A percentile compares a stretch with the other conserved stretches of the same genome.
Evolutionary conservation across 2,113 vertebrate genomes (phyloP).

Genomic region (Atractosteus spatula): DNA sequence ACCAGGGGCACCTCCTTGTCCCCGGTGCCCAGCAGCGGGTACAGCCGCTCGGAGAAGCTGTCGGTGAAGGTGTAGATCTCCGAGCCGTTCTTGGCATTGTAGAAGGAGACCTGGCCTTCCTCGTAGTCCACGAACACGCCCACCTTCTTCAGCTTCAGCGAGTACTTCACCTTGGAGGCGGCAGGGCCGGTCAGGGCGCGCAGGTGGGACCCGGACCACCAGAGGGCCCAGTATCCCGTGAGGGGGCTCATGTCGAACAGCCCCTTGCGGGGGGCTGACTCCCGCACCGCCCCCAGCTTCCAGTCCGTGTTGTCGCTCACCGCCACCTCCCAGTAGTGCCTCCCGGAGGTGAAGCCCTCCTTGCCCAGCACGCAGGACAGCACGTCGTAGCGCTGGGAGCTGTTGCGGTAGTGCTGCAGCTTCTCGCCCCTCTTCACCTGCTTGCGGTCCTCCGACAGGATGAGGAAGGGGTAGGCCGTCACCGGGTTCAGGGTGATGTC

Average conservation of each 20-base stretch:
- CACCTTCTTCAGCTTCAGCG: constrained; percentile 49
- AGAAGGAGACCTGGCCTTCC: constrained; percentile 62
- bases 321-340: constrained; percentile 70
- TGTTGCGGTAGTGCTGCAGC: constrained; percentile 64
- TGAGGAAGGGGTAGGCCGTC: constrained; percentile 67
- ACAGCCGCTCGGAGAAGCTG: constrained; percentile 44
- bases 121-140: constrained; percentile 65
- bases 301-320: constrained; percentile 65
- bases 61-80: constrained; percentile 55
- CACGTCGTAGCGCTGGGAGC: constrained; percentile 59
- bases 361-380: constrained; percentile 65
- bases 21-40: constrained; percentile 62
- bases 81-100: constrained; percentile 55
- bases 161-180: constrained; percentile 57
- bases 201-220: constrained; percentile 60
- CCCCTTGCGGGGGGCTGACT: constrained; percentile 64
- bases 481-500: constrained; percentile 63
- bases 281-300: constrained; percentile 63
- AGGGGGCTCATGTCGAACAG: constrained; percentile 66
- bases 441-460: constrained; percentile 64
- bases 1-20: constrained; percentile 66
- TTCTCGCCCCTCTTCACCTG: constrained; percentile 65
- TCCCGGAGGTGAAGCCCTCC: constrained; percentile 50
- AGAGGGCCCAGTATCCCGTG: constrained; percentile 61
- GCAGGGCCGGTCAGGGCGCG: constrained; percentile 51